phyloP scores from a whole-genome alignment of 1,140 invertebrate genomes.

The Phymorhynchus buccinoides region DNA sequence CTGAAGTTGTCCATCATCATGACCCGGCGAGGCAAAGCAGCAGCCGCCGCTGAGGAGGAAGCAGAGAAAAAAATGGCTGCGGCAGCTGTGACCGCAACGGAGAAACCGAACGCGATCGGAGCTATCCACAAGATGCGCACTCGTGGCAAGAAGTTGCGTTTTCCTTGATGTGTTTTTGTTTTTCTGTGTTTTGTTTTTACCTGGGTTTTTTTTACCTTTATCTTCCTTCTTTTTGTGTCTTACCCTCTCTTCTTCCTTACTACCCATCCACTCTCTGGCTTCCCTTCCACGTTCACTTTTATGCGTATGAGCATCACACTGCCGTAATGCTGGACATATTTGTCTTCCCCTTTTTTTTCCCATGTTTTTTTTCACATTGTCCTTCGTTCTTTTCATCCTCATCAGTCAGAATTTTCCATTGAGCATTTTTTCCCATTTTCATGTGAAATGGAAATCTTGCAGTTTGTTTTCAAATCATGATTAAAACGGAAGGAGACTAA shows the following conservation, averaged over 20 bases:
- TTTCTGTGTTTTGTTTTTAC: neutral
- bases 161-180: neutral
- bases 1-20: constrained; percentile 17
- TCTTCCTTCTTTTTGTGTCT: neutral
- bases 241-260: neutral
- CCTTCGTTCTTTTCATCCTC: too few species aligned
- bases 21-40: constrained; percentile 33
- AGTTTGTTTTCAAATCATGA: too few species aligned
- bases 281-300: too few species aligned
- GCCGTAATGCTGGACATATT: too few species aligned
- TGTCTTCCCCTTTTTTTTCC: too few species aligned
- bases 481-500: too few species aligned
- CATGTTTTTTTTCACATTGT: too few species aligned
- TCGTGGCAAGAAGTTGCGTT: constrained; percentile 29
- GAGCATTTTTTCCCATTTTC: too few species aligned
- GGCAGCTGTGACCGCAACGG: neutral
- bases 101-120: neutral
- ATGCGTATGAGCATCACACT: too few species aligned
- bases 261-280: too few species aligned
- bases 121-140: constrained; percentile 14
- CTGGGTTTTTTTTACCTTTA: neutral
- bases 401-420: too few species aligned
- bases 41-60: constrained; percentile 12
- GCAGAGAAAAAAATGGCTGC: neutral
- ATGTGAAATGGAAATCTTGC: too few species aligned